Evolutionary conservation across 1,140 invertebrate species (phyloP), one percentile per base, ranked within the genome.

Genomic region (Lutraria rhynchaena): DNA sequence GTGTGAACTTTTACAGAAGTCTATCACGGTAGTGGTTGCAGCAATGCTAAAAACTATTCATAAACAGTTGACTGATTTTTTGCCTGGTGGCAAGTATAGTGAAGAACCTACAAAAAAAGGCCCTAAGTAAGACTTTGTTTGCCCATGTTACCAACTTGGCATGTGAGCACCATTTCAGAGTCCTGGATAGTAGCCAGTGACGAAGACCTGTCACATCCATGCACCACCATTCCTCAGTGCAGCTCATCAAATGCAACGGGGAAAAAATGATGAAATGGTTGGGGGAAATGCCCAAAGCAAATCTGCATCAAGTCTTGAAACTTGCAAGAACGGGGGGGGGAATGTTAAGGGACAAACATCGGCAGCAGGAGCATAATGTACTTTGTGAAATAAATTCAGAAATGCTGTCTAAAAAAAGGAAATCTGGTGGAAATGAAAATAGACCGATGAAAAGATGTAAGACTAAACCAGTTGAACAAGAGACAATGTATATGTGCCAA

Each of bases 181-280:
- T 57, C 27, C 27, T 73, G 33, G 49, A 73, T 73, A 57, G 49
- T 24, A 81, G 78, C 24, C 78, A 81, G 27, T 22, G 35, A 31
- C 19, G 77, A 51, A 44, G 77, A 3, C 67, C 65, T 24, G 60
- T 63, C 49, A 67, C 77, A 60, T 55, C 65, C 27, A 60, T 81
- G 67, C 77, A 70, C 24, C 65, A 81, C 27, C 77, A 81, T 49
- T 60, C 77, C 1, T 71, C 65, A 0, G 37, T 78, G 5, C 75
- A 78, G 49, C n/a, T 81, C 1, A 15, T 81, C 0, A 81, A 81
- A 58, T 0, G 67, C 1, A 81, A 81, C 27, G 13, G 65, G 3
- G 37, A 13, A 49, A 27, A 41, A 60, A n/a, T n/a, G 77, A 81
- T 58, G 67, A 31, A 67, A 2, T 81, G 65, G 65, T 27, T 81